Base-by-base conservation (phyloP, 2,113 vertebrate genomes). In the Lophotis ruficrista region DNA sequence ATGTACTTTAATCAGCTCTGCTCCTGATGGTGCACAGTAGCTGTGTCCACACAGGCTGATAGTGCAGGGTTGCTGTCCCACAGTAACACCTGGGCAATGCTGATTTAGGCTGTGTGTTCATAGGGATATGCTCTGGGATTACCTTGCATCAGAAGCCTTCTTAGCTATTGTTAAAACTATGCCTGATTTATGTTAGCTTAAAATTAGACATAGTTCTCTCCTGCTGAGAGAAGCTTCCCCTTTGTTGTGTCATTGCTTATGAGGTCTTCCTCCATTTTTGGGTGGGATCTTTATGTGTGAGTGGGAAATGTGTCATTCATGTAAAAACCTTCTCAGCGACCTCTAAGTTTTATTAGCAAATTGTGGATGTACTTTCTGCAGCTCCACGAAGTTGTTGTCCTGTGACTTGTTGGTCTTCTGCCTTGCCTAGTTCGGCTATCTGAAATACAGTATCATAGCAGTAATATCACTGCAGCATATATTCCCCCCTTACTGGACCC, bases 1-100 rank as follows among this genome's bases (percentile, higher is more conserved):
- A 50, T 30, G 33, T 47, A 15, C 24, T 79, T 83, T 68, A 41
- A 35, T 48, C 43, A 51, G 4, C 10, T 76, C 76, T 69, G 35
- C 5, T 92, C 51, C 50, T 45, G 28, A 14, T 35, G 33, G 27
- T 62, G 18, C 47, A 35, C 3, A 6, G 23, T 35, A 60, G 37
- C 30, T 69, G 14, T 38, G 68, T 51, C 51, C 20, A 0, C 6
- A 5, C 0, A 4, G 28, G 14, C 37, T 1, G 3, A 8, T 0
- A 2, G 12, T 20, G 6, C 35, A 47, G 73, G 35, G 51, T 45
- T 50, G 47, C 30, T 65, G 35, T 68, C 48, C 24, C 54, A 16
- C 43, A n/a, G 22, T 23, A 41, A 17, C 43, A 62, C 14, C 41
- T 43, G 35, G 22, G 12, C 16, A 56, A 11, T 11, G 0, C 16